Conservation (phyloP, 1,140 invertebrate genomes). For the Halictus rubicundus region DNA sequence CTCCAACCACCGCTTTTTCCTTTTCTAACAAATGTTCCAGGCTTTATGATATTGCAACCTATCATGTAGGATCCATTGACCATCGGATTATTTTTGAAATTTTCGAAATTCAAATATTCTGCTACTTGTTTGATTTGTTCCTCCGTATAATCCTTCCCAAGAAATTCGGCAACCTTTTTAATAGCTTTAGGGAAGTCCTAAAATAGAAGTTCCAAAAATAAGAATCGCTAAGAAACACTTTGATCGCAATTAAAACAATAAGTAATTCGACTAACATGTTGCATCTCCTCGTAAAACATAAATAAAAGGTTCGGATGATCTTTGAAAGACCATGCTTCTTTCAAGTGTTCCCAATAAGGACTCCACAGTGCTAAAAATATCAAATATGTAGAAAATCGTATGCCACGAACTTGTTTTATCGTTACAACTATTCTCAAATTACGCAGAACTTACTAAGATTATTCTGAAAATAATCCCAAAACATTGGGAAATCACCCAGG, state of each 20-base stretch:
- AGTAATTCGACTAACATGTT: slow-evolving; percentile 78
- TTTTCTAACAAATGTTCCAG: slow-evolving; percentile 83
- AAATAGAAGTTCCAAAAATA: not conserved
- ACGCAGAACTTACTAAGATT: slow-evolving; percentile 85
- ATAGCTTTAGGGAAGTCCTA: slow-evolving; percentile 48
- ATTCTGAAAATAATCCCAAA: slow-evolving; percentile 88
- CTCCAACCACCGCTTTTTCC: slow-evolving; percentile 85
- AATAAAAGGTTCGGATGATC: slow-evolving; percentile 87
- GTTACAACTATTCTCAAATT: not conserved
- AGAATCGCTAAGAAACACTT: not conserved
- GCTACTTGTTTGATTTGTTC: slow-evolving; percentile 81
- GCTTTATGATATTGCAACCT: slow-evolving; percentile 81
- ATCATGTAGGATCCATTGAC: slow-evolving; percentile 84
- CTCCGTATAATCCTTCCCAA: slow-evolving; percentile 81
- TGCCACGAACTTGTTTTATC: not conserved
- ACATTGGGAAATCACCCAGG: slow-evolving; percentile 86
- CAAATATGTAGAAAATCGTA: not conserved
- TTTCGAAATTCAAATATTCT: slow-evolving; percentile 85
- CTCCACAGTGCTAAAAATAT: slow-evolving; percentile 85
- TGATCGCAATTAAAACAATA: not conserved
- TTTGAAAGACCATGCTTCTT: slow-evolving; percentile 86
- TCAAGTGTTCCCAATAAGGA: slow-evolving; percentile 88
- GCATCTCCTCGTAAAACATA: slow-evolving; percentile 91
- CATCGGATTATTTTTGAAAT: slow-evolving; percentile 86
- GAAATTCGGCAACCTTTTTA: slow-evolving; percentile 81